Percentiles rank a stretch among this genome's conserved stretches.
Conservation (phyloP, 2,113 vertebrate genomes). For the Meleagris gallopavo region DNA sequence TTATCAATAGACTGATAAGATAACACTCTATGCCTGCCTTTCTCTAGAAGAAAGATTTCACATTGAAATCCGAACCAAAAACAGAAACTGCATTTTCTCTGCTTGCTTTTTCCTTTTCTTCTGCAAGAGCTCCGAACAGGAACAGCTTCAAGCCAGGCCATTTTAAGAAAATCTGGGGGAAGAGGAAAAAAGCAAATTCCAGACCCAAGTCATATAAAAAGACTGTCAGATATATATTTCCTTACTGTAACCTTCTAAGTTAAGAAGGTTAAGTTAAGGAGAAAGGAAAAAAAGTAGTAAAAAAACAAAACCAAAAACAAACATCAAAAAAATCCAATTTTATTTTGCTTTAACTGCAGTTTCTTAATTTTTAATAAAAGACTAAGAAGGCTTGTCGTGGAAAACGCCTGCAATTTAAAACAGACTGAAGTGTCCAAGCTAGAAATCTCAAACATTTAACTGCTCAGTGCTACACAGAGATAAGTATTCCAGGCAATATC, state of each 20-base stretch:
- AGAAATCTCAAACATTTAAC: not conserved
- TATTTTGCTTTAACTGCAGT: not conserved
- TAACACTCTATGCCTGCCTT: conserved; percentile 38
- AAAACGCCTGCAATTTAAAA: not conserved
- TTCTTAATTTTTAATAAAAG: not conserved
- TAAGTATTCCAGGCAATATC: not conserved
- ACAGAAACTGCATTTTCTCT: conserved; percentile 1
- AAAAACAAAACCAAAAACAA: not conserved
- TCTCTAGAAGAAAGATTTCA: conserved; percentile 43
- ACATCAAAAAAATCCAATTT: not conserved
- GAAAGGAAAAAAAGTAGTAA: not conserved
- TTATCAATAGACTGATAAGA: conserved; percentile 69
- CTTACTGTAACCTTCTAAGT: not conserved
- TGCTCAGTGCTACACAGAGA: not conserved
- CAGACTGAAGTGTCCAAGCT: not conserved
- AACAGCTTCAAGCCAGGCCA: not conserved
- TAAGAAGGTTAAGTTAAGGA: too few species aligned
- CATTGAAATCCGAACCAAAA: conserved; percentile 47
- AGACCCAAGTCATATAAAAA: not conserved
- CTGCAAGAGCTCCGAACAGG: not conserved
- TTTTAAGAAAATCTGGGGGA: not conserved
- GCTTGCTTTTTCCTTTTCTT: not conserved
- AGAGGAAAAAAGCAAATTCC: not conserved
- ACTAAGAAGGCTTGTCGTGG: not conserved
- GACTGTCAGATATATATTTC: not conserved